Percentiles rank a stretch among this genome's conserved stretches.
phyloP scores from a whole-genome alignment of 2,113 vertebrate genomes.

The Eleginops maclovinus region DNA sequence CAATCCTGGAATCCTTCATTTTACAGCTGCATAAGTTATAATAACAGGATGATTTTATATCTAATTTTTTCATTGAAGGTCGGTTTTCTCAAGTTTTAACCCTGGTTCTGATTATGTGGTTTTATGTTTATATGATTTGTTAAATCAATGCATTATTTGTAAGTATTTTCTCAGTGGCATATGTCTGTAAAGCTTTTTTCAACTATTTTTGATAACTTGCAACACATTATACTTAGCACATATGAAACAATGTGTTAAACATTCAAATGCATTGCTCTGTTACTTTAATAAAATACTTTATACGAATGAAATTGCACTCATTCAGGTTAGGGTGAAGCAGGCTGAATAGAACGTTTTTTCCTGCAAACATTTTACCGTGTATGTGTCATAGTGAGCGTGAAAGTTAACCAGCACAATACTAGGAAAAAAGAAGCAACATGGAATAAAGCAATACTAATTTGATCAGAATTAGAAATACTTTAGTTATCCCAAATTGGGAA shows the following conservation, averaged over 20 bases:
- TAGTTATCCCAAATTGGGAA: too few species aligned
- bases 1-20: neutral
- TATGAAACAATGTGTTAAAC: conserved; percentile 17
- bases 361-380: too few species aligned
- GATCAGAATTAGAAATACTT: too few species aligned
- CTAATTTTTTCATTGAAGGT: neutral
- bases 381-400: too few species aligned
- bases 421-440: too few species aligned
- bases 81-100: conserved; percentile 8
- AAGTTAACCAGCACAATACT: too few species aligned
- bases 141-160: conserved; percentile 11
- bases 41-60: conserved; percentile 5
- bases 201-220: conserved; percentile 64
- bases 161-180: conserved; percentile 32
- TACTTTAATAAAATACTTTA: conserved; percentile 47
- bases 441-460: too few species aligned
- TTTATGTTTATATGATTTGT: conserved; percentile 38
- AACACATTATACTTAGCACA: conserved; percentile 15
- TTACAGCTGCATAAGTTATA: neutral
- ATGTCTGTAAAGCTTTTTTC: conserved; percentile 57
- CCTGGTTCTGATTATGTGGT: conserved; percentile 11
- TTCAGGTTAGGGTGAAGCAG: too few species aligned
- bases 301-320: neutral
- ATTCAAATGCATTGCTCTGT: conserved; percentile 4
- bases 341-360: too few species aligned